Base-by-base conservation (phyloP, 2,113 vertebrate species). In the Genyomyrus donnyi region DNA sequence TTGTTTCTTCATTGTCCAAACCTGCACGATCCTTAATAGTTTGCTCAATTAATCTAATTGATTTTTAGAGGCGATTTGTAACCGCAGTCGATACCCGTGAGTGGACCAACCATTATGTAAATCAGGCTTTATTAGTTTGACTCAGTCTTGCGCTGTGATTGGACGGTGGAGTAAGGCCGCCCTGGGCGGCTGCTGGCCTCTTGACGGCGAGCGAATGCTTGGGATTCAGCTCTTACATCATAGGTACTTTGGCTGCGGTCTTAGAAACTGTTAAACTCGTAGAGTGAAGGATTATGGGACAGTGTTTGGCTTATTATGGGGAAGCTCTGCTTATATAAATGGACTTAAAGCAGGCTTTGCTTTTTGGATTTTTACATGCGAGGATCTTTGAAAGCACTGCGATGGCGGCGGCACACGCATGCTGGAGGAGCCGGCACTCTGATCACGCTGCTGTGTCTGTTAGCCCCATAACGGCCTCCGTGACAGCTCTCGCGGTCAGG, bases 1-100 rank as follows among this genome's bases (percentile, higher is more conserved):
- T 56, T 35, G 66, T 31, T 77, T 89, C 49, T 70, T 74, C 80
- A 90, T 92, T 91, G 66, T 58, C 91, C 90, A 90, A 84, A 92
- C 92, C 93, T 92, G 90, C 92, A 93, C 93, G 93, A 95, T 94
- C 93, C 91, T 91, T 90, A 66, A 17, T 91, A 92, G 92, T 92
- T 93, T 93, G 90, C 93, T 94, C 94, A 93, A 93, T 93, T 92
- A 90, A 91, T 94, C 91, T 91, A 94, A 95, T 93, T 70, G 91
- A 94, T 93, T 94, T 95, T 91, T 91, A 91, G 91, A 93, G 91
- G 91, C 42, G 89, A 91, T 92, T 92, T 53, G 89, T 92, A 94
- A 91, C 92, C 89, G 90, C 91, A 94, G 93, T 95, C 94, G 90
- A 95, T 94, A 93, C 91, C 89, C 58, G 87, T 88, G 91, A 94